These are phyloP conservation scores for Tyria jacobaeae DNA, from an alignment of 2,888 invertebrate genomes.

Conservation along the genomic window DNA sequence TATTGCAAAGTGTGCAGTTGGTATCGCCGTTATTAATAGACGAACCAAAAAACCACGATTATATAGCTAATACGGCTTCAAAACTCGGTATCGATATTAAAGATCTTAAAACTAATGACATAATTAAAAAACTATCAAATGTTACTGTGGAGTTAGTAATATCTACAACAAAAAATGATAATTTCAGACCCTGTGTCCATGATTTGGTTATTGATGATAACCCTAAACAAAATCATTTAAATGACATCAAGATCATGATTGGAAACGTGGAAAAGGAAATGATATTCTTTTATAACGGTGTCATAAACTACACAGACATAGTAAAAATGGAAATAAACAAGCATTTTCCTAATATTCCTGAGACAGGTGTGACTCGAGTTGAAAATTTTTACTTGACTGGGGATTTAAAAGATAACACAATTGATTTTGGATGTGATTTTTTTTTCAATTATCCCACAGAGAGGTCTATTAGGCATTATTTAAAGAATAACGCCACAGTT, in stretches of 20 bases:
- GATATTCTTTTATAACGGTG: not conserved
- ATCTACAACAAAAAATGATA: not conserved
- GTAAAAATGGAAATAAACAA: not conserved
- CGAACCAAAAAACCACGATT: not conserved
- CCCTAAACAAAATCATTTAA: not conserved
- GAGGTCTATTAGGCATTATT: slow-evolving; percentile 35
- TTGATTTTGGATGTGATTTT: slow-evolving; percentile 41
- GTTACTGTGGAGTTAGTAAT: slow-evolving; percentile 3
- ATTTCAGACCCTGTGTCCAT: slow-evolving; percentile 13
- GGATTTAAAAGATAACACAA: not conserved
- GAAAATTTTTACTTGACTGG: not conserved
- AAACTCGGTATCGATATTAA: not conserved
- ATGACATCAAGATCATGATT: slow-evolving; percentile 4
- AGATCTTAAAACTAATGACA: not conserved
- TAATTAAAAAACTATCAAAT: slow-evolving; percentile 2
- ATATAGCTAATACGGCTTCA: not conserved
- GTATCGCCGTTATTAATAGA: slow-evolving; percentile 13
- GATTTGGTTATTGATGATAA: slow-evolving; percentile 1
- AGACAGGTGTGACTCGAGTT: not conserved
- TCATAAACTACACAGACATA: not conserved
- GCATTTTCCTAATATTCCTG: not conserved
- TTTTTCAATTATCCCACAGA: slow-evolving; percentile 49
- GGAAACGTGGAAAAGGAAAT: not conserved
- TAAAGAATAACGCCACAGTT: slow-evolving; percentile 20
- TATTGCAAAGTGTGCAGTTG: slow-evolving; percentile 42